A percentile compares a stretch with the other conserved stretches of the same genome.
These are phyloP conservation scores for Cataglyphis cursor DNA, from an alignment of 2,888 invertebrate genomes.

Conservation along the genomic window DNA sequence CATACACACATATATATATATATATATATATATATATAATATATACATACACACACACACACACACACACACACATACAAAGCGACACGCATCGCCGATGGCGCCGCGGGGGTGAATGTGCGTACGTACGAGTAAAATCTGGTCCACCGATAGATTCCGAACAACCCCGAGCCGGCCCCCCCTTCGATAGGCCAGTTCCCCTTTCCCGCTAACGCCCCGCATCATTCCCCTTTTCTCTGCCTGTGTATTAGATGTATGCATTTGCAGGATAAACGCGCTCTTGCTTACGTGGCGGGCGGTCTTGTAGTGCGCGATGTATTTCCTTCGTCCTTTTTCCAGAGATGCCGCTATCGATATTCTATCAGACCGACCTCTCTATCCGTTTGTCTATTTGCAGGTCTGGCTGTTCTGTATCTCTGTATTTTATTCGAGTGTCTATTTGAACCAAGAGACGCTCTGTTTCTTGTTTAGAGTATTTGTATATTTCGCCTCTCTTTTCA, in stretches of 20 bases:
- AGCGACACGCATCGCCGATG: slow-evolving; percentile 36
- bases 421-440: slow-evolving; percentile 13
- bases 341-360: slow-evolving; percentile 50
- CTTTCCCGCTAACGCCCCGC: slow-evolving; percentile 32
- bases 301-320: slow-evolving; percentile 60
- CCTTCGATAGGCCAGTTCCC: slow-evolving; percentile 64
- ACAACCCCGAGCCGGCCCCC: slow-evolving; percentile 68
- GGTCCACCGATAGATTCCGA: slow-evolving; percentile 76
- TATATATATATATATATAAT: neutral
- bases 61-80: neutral
- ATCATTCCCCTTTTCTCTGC: slow-evolving; percentile 7
- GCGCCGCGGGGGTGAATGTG: slow-evolving; percentile 53
- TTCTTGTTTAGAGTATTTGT: neutral
- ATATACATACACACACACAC: no score
- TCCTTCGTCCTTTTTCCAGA: slow-evolving; percentile 63
- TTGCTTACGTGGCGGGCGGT: slow-evolving; percentile 58
- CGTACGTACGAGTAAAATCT: slow-evolving; percentile 74
- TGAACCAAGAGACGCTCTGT: slow-evolving; percentile 1
- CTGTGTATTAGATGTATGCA: slow-evolving; percentile 15
- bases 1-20: neutral
- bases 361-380: slow-evolving; percentile 37
- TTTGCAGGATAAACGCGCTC: slow-evolving; percentile 59
- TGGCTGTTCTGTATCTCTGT: slow-evolving; percentile 12
- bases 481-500: neutral
- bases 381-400: slow-evolving; percentile 43